These are phyloP conservation scores for Aphis gossypii DNA, from an alignment of 1,140 invertebrate genomes.

Conservation along the genomic window DNA sequence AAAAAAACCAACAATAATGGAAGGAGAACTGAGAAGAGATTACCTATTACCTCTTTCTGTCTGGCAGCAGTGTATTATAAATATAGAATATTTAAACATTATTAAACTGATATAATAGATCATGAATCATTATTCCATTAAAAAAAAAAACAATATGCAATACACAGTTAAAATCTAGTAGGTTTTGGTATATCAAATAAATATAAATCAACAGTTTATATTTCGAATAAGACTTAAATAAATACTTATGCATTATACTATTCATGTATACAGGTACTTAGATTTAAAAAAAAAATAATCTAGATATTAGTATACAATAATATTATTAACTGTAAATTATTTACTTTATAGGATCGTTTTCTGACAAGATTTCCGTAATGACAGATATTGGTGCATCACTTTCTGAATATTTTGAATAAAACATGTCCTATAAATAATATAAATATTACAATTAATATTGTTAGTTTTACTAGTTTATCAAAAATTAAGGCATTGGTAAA, in stretches of 20 bases:
- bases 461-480: not conserved
- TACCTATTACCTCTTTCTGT: no score
- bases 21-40: no score
- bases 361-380: not conserved
- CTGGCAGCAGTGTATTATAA: no score
- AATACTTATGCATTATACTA: not conserved
- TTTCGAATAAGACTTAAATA: not conserved
- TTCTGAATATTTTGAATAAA: slow-evolving; percentile 29
- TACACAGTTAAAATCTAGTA: no score
- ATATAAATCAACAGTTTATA: not conserved
- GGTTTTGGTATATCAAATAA: no score
- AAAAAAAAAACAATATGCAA: no score
- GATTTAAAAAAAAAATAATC: not conserved
- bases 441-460: not conserved
- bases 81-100: no score
- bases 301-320: not conserved
- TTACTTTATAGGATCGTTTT: not conserved
- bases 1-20: no score
- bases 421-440: slow-evolving; percentile 31
- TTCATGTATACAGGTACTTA: not conserved
- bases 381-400: slow-evolving; percentile 22
- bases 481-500: not conserved
- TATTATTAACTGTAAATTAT: not conserved
- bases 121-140: no score
- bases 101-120: no score